A percentile compares a stretch with the other conserved stretches of the same genome.
Evolutionary conservation across 2,797 vertebrate species (phyloP).

Genomic region (Mormyrops attenuatus): DNA sequence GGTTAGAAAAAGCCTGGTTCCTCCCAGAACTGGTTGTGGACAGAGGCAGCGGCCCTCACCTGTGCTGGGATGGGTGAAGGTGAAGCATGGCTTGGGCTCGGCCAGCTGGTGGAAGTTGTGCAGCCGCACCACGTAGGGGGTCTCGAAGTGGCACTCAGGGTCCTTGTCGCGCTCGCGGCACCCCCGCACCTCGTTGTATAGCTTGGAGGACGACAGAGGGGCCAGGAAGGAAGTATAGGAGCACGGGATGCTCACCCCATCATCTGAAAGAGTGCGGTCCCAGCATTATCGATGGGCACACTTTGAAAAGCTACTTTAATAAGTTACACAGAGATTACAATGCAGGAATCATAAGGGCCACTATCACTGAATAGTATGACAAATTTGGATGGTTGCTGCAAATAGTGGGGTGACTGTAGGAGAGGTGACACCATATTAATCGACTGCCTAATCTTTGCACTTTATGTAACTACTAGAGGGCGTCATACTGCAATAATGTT

Average conservation of each 20-base stretch:
- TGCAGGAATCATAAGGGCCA: not conserved
- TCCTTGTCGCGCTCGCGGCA: constrained; percentile 87
- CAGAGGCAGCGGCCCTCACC: constrained; percentile 39
- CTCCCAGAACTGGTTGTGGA: not conserved
- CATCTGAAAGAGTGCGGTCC: constrained; percentile 51
- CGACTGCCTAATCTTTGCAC: not conserved
- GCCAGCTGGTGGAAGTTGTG: constrained; percentile 91
- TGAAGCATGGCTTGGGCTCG: constrained; percentile 80
- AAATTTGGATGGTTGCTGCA: not conserved
- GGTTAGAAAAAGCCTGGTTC: not conserved
- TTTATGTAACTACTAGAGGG: not conserved
- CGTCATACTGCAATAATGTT: not conserved
- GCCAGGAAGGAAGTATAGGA: constrained; percentile 86
- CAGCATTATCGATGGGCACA: not conserved
- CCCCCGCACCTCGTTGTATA: constrained; percentile 86
- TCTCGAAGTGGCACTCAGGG: constrained; percentile 89
- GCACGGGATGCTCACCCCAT: constrained; percentile 82
- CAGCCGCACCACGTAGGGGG: constrained; percentile 83
- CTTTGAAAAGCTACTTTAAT: not conserved
- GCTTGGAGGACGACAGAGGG: constrained; percentile 86
- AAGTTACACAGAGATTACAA: not conserved
- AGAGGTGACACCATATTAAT: not conserved
- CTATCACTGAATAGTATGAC: too few relatives aligned
- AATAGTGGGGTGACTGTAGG: not conserved
- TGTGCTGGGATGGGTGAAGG: constrained; percentile 76